These are phyloP conservation scores for Scolanthus callimorphus DNA, from an alignment of 92 coral and sea anemone species.

Conservation along the genomic window DNA sequence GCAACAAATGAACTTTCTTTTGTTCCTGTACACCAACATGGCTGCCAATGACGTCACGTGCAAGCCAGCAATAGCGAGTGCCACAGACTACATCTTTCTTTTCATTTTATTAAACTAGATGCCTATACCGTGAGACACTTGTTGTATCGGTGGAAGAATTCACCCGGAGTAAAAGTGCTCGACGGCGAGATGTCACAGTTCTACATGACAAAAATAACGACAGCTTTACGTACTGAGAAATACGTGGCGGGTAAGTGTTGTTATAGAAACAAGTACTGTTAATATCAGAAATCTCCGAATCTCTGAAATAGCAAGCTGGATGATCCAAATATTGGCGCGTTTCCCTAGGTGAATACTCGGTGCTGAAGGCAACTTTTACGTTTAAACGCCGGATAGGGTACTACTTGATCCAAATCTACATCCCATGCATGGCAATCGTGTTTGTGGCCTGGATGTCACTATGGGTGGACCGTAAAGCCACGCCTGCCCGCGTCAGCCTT, in stretches of 20 bases:
- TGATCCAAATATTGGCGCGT: not conserved
- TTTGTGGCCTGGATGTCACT: slow-evolving; percentile 85
- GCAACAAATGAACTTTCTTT: no score
- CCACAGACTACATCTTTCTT: no score
- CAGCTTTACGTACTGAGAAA: slow-evolving; percentile 13
- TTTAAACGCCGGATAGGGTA: slow-evolving; percentile 75
- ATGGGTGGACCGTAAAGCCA: slow-evolving; percentile 76
- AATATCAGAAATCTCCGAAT: not conserved
- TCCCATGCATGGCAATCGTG: slow-evolving; percentile 85
- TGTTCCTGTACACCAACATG: no score
- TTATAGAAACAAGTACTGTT: no score
- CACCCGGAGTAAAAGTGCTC: slow-evolving; percentile 47
- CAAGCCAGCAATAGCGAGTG: no score
- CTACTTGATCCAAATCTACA: slow-evolving; percentile 76
- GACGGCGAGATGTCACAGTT: slow-evolving; percentile 79
- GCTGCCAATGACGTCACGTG: no score
- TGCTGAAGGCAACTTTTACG: slow-evolving; percentile 59
- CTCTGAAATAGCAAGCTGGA: not conserved
- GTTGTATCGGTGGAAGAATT: slow-evolving; percentile 40
- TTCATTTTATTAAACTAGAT: no score
- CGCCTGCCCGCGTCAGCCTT: slow-evolving; percentile 81
- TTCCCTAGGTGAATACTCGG: slow-evolving; percentile 42
- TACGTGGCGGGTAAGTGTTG: slow-evolving; percentile 66
- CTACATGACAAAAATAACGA: slow-evolving; percentile 43
- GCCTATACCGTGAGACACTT: slow-evolving; percentile 61